phyloP scores from a whole-genome alignment of 2,888 invertebrate species.

The Coelinius sp. region DNA sequence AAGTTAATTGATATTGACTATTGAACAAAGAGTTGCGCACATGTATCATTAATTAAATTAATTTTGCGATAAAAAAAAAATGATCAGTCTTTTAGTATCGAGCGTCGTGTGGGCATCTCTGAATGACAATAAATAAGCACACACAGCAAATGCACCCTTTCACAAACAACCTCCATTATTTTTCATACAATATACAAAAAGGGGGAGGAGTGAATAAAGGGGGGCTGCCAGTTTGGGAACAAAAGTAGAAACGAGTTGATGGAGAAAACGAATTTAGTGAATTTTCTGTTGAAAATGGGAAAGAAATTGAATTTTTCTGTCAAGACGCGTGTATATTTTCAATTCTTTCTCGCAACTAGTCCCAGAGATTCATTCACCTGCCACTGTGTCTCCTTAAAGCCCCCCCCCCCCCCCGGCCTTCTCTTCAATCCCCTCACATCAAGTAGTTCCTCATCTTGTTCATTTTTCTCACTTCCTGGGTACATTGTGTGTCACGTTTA shows the following conservation, averaged over 20 bases:
- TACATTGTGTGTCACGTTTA: constrained; percentile 22
- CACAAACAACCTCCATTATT: not conserved
- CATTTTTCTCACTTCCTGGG: not conserved
- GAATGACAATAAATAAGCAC: constrained; percentile 7
- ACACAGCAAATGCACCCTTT: constrained; percentile 6
- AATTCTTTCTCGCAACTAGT: constrained; percentile 9
- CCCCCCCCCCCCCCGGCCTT: not conserved
- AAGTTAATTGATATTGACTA: constrained; percentile 14
- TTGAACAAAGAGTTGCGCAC: constrained; percentile 4
- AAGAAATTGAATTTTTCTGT: constrained; percentile 39
- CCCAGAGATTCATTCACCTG: constrained; percentile 37
- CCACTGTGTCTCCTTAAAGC: constrained; percentile 11
- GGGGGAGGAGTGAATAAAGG: not conserved
- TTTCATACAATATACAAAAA: constrained; percentile 3
- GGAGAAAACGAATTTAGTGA: constrained; percentile 5
- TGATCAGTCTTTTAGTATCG: constrained; percentile 49
- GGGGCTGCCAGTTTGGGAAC: not conserved
- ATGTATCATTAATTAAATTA: constrained; percentile 38
- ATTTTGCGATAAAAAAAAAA: constrained; percentile 42
- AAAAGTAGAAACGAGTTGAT: constrained; percentile 25
- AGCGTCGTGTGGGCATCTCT: constrained; percentile 16
- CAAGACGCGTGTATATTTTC: constrained; percentile 11
- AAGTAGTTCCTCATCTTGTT: not conserved
- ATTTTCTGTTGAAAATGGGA: constrained; percentile 38
- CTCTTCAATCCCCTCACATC: not conserved